Evolutionary conservation across 2,797 vertebrate species (phyloP).

Genomic region (Neoniphon sammara): DNA sequence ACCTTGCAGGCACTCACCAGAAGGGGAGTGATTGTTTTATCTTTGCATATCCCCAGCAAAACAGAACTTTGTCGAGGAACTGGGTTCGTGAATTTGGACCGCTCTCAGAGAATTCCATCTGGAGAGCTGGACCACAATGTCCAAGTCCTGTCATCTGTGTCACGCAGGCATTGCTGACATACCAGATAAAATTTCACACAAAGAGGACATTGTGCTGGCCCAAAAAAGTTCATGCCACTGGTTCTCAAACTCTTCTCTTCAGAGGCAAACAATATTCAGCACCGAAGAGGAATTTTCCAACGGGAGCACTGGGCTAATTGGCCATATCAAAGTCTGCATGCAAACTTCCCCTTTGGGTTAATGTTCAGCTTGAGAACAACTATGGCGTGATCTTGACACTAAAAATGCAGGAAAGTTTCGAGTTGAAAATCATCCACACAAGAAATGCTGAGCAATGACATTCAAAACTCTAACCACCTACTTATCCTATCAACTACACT

Average conservation of each 20-base stretch:
- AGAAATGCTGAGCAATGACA: not conserved
- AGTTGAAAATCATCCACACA: not conserved
- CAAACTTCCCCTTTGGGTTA: constrained; percentile 7
- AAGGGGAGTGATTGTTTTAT: constrained; percentile 49
- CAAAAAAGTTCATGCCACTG: constrained; percentile 34
- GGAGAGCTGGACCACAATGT: constrained; percentile 49
- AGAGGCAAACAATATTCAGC: constrained; percentile 8
- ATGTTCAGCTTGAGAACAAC: not conserved
- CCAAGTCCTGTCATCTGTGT: constrained; percentile 48
- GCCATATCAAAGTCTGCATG: not conserved
- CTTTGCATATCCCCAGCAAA: constrained; percentile 33
- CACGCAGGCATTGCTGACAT: constrained; percentile 65
- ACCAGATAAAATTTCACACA: constrained; percentile 63
- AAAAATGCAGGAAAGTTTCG: too few relatives aligned
- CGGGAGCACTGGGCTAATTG: not conserved
- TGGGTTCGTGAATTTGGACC: constrained; percentile 45
- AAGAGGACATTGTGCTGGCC: constrained; percentile 57
- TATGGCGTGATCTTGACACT: not conserved
- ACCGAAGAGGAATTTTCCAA: not conserved
- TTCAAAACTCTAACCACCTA: constrained; percentile 15
- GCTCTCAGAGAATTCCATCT: constrained; percentile 54
- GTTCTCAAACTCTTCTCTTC: constrained; percentile 37
- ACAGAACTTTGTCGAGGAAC: constrained; percentile 28
- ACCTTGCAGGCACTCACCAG: constrained; percentile 40
- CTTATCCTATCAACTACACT: not conserved